These are phyloP conservation scores for Elgonia sp. DNA, from an alignment of 2,888 invertebrate genomes.

Conservation along the genomic window DNA sequence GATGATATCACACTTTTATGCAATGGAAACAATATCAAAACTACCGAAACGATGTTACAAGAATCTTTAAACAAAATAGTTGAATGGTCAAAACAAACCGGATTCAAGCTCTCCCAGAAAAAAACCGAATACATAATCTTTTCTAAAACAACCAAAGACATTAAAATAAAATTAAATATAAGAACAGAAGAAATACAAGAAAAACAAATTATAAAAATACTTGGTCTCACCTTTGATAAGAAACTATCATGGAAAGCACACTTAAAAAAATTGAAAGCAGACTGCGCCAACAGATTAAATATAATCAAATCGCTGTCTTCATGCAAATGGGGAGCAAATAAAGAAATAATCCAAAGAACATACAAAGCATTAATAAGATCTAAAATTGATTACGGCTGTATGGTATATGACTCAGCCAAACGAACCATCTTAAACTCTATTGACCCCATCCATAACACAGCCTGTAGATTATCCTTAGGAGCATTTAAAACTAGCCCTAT, in stretches of 20 bases:
- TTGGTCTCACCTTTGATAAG: slow-evolving; percentile 66
- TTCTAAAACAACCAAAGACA: slow-evolving; percentile 7
- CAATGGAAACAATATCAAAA: slow-evolving; percentile 28
- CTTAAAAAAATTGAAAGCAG: slow-evolving; percentile 7
- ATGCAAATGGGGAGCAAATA: too few relatives aligned
- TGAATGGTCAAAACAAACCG: slow-evolving; percentile 10
- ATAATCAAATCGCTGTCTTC: too few relatives aligned
- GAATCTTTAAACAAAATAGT: slow-evolving; percentile 9
- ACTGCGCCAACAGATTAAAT: too few relatives aligned
- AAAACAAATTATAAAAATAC: slow-evolving; percentile 51
- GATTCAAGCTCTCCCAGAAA: slow-evolving; percentile 32
- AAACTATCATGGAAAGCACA: slow-evolving; percentile 64
- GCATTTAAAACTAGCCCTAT: too few relatives aligned
- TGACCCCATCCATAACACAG: too few relatives aligned
- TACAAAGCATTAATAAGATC: too few relatives aligned
- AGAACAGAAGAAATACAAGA: slow-evolving; percentile 5
- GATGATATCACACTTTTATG: slow-evolving; percentile 47
- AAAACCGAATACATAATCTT: slow-evolving; percentile 51
- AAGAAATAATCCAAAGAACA: too few relatives aligned
- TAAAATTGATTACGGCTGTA: too few relatives aligned
- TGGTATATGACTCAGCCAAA: too few relatives aligned
- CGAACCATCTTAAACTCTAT: too few relatives aligned
- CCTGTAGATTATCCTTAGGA: too few relatives aligned
- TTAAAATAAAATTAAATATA: not conserved
- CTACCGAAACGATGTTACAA: slow-evolving; percentile 40